Evolutionary conservation across 2,113 vertebrate species (phyloP).

Genomic region (Pseudolaguvia tuberculata): DNA sequence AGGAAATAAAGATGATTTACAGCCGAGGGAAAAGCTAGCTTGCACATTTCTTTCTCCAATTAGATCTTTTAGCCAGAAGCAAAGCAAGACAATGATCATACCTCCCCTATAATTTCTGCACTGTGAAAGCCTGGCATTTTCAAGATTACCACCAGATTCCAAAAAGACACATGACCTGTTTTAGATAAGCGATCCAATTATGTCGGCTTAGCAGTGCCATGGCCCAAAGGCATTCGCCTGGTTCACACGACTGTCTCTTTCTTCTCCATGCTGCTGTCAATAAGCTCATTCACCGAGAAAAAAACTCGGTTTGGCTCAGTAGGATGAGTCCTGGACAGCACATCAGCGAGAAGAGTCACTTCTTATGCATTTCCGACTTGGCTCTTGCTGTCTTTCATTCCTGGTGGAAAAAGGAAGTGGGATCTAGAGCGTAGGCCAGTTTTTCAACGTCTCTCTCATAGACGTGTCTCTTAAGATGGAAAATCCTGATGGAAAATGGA

Average conservation of each 20-base stretch:
- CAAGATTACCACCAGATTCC: not conserved
- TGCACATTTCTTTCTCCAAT: constrained; percentile 1
- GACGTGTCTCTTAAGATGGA: constrained; percentile 16
- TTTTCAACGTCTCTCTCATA: constrained; percentile 2
- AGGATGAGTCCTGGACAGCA: not conserved
- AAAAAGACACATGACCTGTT: constrained; percentile 23
- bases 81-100: not conserved
- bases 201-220: constrained; percentile 15
- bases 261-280: not conserved
- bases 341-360: not conserved
- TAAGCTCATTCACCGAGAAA: not conserved
- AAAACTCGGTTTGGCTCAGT: not conserved
- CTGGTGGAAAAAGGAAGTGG: constrained; percentile 27
- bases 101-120: not conserved
- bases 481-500: constrained; percentile 23
- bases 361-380: constrained; percentile 25
- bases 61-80: not conserved
- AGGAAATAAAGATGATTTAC: constrained; percentile 34
- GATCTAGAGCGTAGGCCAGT: not conserved
- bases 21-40: not conserved
- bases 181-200: constrained; percentile 37
- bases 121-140: constrained; percentile 1
- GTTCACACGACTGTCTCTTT: constrained; percentile 10
- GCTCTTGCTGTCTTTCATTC: constrained; percentile 25
- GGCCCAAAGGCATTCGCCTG: constrained; percentile 2